phyloP scores from a whole-genome alignment of 2,888 invertebrate species.

The Pristionchus mayeri region DNA sequence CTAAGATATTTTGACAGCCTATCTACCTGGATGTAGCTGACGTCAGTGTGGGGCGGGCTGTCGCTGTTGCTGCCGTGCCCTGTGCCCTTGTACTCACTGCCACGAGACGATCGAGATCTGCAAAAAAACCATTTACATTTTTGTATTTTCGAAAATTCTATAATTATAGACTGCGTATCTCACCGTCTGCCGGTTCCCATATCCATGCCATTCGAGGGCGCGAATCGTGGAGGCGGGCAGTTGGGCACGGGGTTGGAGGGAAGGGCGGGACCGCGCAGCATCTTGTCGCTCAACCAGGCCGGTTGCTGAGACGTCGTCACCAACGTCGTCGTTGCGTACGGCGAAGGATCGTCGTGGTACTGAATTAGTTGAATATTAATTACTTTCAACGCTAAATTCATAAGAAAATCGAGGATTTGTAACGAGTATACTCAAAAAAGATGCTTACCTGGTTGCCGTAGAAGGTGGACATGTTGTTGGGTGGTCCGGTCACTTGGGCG shows the following conservation, averaged over 20 bases:
- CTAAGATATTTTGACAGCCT: too few species aligned
- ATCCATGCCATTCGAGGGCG: not conserved
- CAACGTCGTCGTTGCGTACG: constrained; percentile 75
- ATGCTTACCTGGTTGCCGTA: constrained; percentile 60
- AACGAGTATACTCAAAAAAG: too few species aligned
- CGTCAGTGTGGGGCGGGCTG: constrained; percentile 73
- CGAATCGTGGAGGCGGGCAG: constrained; percentile 61
- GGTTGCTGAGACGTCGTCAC: constrained; percentile 70
- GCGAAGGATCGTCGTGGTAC: constrained; percentile 73
- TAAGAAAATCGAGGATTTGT: too few species aligned
- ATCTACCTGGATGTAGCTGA: constrained; percentile 70
- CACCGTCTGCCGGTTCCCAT: not conserved
- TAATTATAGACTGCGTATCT: not conserved
- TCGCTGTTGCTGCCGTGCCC: constrained; percentile 54
- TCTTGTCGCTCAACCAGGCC: constrained; percentile 64
- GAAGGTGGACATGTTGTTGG: constrained; percentile 67
- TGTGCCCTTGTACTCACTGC: constrained; percentile 39
- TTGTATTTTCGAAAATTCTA: not conserved
- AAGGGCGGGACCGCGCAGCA: constrained; percentile 62
- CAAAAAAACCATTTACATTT: not conserved
- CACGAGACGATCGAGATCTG: constrained; percentile 37
- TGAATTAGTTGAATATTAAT: constrained; percentile 50
- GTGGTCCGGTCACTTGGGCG: constrained; percentile 66
- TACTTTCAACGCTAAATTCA: too few species aligned
- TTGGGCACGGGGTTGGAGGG: constrained; percentile 67